These are phyloP conservation scores for Eciton burchellii DNA, from an alignment of 1,140 invertebrate genomes.

Conservation along the genomic window DNA sequence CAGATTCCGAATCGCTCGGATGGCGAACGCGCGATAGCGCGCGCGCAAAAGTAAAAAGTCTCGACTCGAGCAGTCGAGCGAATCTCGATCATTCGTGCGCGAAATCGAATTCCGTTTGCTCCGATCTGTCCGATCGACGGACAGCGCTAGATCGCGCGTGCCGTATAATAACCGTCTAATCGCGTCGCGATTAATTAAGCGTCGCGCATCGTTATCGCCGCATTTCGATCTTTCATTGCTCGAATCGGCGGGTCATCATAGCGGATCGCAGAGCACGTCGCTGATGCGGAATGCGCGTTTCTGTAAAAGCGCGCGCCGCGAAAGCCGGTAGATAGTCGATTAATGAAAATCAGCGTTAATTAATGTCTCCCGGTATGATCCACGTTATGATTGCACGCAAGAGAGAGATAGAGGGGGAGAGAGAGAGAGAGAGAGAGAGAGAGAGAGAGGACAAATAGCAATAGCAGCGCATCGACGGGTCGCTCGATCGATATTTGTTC, in stretches of 20 bases:
- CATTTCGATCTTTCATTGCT: constrained; percentile 47
- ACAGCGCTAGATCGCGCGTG: constrained; percentile 14
- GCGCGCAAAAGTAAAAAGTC: neutral
- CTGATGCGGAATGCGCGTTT: neutral
- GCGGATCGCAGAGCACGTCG: constrained; percentile 19
- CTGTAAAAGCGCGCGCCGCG: constrained; percentile 6
- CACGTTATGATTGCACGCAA: neutral
- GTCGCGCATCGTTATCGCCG: neutral
- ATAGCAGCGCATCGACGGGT: neutral
- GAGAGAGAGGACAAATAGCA: neutral
- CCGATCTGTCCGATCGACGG: no score
- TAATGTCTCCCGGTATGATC: constrained; percentile 44
- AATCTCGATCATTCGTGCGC: no score
- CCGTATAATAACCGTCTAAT: constrained; percentile 46
- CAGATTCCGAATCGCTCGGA: neutral
- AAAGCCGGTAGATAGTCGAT: constrained; percentile 17
- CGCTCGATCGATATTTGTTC: constrained; percentile 26
- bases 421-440: no score
- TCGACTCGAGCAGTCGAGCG: neutral
- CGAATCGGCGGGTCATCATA: neutral
- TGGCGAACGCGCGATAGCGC: no score
- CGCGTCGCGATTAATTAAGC: constrained; percentile 49
- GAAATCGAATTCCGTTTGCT: neutral
- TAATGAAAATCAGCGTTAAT: constrained; percentile 58
- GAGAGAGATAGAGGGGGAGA: no score